A percentile compares a stretch with the other conserved stretches of the same genome.
These are phyloP conservation scores for Acanthaster planci DNA, from an alignment of 35 echinoderm and acorn worm genomes.

Conservation along the genomic window DNA sequence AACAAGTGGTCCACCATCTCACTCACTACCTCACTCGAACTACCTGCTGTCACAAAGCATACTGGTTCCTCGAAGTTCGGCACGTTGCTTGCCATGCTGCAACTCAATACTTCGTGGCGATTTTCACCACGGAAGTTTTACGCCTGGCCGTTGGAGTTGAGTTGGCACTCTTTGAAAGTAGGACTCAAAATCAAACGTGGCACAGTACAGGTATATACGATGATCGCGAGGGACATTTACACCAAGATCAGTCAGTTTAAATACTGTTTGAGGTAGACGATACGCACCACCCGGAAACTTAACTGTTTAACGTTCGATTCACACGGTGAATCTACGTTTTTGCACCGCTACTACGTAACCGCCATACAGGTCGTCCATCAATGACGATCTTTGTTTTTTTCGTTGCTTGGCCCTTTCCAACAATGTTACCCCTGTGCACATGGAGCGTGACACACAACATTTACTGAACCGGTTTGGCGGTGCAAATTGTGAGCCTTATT, in stretches of 20 bases:
- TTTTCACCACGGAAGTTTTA: neutral
- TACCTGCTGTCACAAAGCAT: neutral
- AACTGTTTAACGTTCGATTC: conserved; percentile 36
- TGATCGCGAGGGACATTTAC: neutral
- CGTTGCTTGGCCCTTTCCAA: too few species aligned
- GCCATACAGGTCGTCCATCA: too few species aligned
- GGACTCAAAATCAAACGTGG: conserved; percentile 53
- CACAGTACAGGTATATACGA: conserved; percentile 28
- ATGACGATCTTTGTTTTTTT: too few species aligned
- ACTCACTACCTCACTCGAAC: neutral
- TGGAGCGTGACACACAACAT: too few species aligned
- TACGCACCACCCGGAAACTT: conserved; percentile 38
- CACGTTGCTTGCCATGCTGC: conserved; percentile 40
- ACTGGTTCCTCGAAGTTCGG: neutral
- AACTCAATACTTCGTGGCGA: conserved; percentile 22
- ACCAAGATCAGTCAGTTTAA: conserved; percentile 30
- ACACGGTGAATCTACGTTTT: too few species aligned
- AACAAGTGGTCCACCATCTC: neutral
- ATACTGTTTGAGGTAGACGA: conserved; percentile 19
- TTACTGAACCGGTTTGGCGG: conserved; percentile 16
- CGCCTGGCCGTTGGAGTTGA: neutral
- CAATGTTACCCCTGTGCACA: too few species aligned
- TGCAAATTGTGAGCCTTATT: neutral
- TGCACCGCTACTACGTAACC: too few species aligned
- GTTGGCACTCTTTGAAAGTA: conserved; percentile 14